Conservation (phyloP, 2,113 vertebrate genomes). For the Hydrolagus affinis region DNA sequence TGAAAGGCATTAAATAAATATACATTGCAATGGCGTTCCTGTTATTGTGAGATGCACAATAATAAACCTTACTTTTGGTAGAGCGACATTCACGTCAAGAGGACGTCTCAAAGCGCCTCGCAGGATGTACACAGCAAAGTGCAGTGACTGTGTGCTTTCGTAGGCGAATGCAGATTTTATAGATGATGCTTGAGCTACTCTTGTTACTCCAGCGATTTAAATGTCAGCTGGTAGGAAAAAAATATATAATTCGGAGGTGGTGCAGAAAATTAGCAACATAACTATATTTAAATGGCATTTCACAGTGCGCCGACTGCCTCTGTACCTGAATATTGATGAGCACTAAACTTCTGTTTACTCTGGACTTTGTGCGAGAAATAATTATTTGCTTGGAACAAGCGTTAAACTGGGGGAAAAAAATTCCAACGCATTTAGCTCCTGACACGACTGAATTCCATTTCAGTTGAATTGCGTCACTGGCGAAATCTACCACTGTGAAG, state of each 20-base stretch:
- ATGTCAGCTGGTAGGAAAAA: not conserved
- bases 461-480: not conserved
- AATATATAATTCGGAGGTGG: not conserved
- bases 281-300: conserved; percentile 1
- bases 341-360: not conserved
- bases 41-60: too few relatives aligned
- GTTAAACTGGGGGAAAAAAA: not conserved
- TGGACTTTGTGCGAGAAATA: not conserved
- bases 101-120: too few relatives aligned
- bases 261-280: not conserved
- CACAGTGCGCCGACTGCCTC: not conserved
- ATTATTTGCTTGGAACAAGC: not conserved
- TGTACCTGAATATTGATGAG: conserved; percentile 1
- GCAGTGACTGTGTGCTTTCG: too few relatives aligned
- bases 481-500: not conserved
- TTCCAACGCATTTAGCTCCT: not conserved
- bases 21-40: too few relatives aligned
- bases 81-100: too few relatives aligned
- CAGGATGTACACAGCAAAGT: too few relatives aligned
- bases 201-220: not conserved
- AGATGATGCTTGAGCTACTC: not conserved
- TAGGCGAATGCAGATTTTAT: too few relatives aligned
- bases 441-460: not conserved
- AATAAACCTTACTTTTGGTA: too few relatives aligned
- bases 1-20: too few relatives aligned